Evolutionary conservation across 2,113 vertebrate genomes (phyloP).

Genomic region (Archocentrus centrarchus): DNA sequence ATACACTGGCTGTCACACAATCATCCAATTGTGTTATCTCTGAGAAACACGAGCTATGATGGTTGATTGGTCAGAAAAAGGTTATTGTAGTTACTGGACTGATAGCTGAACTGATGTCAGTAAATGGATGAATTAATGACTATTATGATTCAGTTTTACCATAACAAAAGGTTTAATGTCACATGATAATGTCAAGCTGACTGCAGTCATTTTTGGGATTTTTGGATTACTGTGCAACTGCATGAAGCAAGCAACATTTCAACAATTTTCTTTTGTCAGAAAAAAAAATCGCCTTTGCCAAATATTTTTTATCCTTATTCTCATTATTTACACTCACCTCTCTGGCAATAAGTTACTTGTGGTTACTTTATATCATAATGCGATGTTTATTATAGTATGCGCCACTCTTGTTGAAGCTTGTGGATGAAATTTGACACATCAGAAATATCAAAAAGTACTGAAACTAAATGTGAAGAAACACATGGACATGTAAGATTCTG

Average conservation of each 20-base stretch:
- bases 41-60: slow-evolving; percentile 39
- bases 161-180: neutral
- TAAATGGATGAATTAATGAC: slow-evolving; percentile 5
- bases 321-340: too few species aligned
- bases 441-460: neutral
- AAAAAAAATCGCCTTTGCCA: too few species aligned
- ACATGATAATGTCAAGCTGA: neutral
- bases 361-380: too few species aligned
- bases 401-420: neutral
- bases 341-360: too few species aligned
- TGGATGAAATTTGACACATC: neutral
- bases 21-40: slow-evolving; percentile 41
- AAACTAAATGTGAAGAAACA: neutral
- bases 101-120: slow-evolving; percentile 17
- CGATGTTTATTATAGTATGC: neutral
- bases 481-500: fast-evolving
- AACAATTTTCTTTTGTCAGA: too few species aligned
- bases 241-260: too few species aligned
- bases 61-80: slow-evolving; percentile 45
- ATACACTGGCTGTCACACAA: slow-evolving; percentile 43
- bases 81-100: slow-evolving; percentile 15
- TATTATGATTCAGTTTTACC: slow-evolving; percentile 3
- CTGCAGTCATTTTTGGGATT: neutral
- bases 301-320: too few species aligned
- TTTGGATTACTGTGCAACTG: neutral